A percentile compares a stretch with the other conserved stretches of the same genome.
These are phyloP conservation scores for Gouania willdenowi DNA, from an alignment of 2,797 vertebrate species.

Conservation along the genomic window DNA sequence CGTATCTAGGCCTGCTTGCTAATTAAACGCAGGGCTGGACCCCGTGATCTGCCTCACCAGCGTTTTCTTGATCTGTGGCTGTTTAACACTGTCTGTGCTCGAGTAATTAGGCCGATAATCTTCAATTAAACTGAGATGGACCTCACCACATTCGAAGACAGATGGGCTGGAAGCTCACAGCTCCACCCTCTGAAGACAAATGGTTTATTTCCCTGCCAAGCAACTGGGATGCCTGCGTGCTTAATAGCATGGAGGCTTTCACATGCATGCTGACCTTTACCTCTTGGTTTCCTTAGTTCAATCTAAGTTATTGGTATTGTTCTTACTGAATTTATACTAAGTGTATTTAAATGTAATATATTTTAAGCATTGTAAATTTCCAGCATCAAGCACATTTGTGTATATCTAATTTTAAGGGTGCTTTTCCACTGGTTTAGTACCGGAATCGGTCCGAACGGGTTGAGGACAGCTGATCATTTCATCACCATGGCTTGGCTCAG, in stretches of 20 bases:
- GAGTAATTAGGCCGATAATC: conserved; percentile 82
- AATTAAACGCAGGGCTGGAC: conserved; percentile 68
- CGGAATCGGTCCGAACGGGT: too few species aligned
- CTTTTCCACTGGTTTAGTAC: too few species aligned
- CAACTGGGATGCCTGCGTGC: conserved; percentile 26
- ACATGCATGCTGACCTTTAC: conserved; percentile 35
- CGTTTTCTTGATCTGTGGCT: conserved; percentile 69
- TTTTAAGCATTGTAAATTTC: too few species aligned
- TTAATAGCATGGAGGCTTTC: conserved; percentile 32
- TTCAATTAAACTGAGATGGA: conserved; percentile 75
- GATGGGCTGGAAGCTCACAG: conserved; percentile 47
- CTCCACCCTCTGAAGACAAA: conserved; percentile 59
- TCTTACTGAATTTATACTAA: too few species aligned
- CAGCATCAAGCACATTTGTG: too few species aligned
- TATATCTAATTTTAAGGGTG: too few species aligned
- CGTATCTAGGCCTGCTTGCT: conserved; percentile 59
- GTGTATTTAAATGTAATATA: too few species aligned
- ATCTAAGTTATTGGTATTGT: too few species aligned
- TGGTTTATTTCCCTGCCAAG: conserved; percentile 40
- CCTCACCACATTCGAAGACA: conserved; percentile 59
- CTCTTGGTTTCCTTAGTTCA: too few species aligned
- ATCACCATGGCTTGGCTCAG: too few species aligned
- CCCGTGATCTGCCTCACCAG: conserved; percentile 65
- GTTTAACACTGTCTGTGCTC: conserved; percentile 73
- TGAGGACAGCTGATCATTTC: too few species aligned